Percentiles rank a stretch among this genome's conserved stretches.
These are phyloP conservation scores for Latrodectus geometricus DNA, from an alignment of 1,140 invertebrate genomes.

Conservation along the genomic window DNA sequence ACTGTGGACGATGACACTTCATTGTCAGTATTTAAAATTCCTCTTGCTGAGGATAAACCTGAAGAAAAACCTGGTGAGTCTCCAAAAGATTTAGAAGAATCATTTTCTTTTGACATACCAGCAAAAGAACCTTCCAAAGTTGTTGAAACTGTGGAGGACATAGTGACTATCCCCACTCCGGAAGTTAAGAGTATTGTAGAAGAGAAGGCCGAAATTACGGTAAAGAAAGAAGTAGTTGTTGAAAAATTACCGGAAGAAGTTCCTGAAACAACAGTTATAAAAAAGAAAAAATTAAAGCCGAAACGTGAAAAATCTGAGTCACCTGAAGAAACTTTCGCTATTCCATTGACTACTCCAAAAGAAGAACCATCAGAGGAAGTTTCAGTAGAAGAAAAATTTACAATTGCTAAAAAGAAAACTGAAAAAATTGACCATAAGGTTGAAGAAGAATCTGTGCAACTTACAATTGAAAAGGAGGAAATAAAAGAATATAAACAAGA, in stretches of 20 bases:
- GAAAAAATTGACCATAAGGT: constrained; percentile 39
- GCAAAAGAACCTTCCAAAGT: constrained; percentile 29
- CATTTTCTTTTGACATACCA: constrained; percentile 43
- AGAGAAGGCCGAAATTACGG: constrained; percentile 71
- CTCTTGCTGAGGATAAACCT: constrained; percentile 46
- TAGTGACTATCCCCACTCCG: constrained; percentile 59
- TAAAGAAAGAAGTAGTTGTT: constrained; percentile 67
- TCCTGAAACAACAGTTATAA: constrained; percentile 55
- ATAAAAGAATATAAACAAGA: constrained; percentile 71
- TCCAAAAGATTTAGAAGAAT: constrained; percentile 49
- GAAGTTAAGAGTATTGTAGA: constrained; percentile 65
- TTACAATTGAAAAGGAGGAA: constrained; percentile 67
- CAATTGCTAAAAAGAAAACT: constrained; percentile 14
- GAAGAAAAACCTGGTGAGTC: constrained; percentile 37
- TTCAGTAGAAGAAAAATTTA: constrained; percentile 40
- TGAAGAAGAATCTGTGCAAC: constrained; percentile 56
- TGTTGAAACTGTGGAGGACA: constrained; percentile 48
- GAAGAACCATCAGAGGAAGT: constrained; percentile 23
- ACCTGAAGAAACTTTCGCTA: constrained; percentile 57
- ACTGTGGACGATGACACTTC: constrained; percentile 32
- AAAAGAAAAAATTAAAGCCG: constrained; percentile 66
- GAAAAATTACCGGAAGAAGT: constrained; percentile 36
- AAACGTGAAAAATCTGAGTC: constrained; percentile 61
- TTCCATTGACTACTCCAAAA: constrained; percentile 23
- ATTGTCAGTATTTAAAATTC: constrained; percentile 40